Percentiles rank a stretch among this genome's conserved stretches.
phyloP scores from a whole-genome alignment of 2,888 invertebrate genomes.

The Nomada goodeniana region DNA sequence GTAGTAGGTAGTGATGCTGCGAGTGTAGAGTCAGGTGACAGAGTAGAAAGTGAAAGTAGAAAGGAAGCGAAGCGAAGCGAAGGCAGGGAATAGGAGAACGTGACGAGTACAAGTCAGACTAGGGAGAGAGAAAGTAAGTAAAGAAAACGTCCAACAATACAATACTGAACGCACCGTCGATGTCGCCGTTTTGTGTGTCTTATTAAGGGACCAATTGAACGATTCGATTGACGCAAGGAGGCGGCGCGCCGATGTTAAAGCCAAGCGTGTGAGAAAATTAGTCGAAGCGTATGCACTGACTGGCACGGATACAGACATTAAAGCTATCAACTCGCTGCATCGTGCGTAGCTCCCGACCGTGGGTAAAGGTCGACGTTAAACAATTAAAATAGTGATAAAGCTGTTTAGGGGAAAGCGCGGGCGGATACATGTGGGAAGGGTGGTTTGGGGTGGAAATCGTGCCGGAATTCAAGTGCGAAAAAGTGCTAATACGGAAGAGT shows the following conservation, averaged over 20 bases:
- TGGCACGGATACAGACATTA: constrained; percentile 84
- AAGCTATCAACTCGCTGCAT: constrained; percentile 78
- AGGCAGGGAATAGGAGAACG: not conserved
- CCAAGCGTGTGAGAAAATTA: constrained; percentile 81
- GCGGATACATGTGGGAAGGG: not conserved
- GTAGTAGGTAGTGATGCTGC: not conserved
- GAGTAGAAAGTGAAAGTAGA: not conserved
- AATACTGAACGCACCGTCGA: not conserved
- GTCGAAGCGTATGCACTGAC: constrained; percentile 77
- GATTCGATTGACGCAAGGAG: constrained; percentile 12
- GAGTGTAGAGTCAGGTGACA: not conserved
- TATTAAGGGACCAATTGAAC: not conserved
- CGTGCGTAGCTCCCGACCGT: constrained; percentile 71
- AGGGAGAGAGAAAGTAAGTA: not conserved
- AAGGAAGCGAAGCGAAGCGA: not conserved
- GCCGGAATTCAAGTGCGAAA: not conserved
- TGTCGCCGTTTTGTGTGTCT: not conserved
- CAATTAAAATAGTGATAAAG: constrained; percentile 16
- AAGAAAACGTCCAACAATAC: not conserved
- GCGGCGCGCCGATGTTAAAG: constrained; percentile 18
- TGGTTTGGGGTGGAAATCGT: constrained; percentile 1
- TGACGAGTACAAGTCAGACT: not conserved
- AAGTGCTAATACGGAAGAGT: not conserved
- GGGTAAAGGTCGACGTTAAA: constrained; percentile 70
- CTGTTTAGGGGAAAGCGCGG: not conserved